Conservation (phyloP, 2,113 vertebrate genomes). For the Carlito syrichta region DNA sequence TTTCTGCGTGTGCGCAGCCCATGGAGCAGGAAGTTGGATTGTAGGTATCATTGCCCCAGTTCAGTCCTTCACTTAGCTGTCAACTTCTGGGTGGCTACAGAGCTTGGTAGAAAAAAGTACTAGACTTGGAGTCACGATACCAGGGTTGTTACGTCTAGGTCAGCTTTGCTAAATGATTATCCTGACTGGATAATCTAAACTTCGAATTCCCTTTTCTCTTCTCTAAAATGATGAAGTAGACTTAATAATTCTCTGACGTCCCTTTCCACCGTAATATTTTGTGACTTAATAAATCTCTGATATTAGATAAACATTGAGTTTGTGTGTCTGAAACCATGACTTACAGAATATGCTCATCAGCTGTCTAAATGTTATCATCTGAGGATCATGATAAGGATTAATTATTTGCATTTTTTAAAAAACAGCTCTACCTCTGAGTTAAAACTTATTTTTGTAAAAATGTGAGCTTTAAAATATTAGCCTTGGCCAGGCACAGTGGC, state of each 20-base stretch:
- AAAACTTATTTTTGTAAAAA: slow-evolving; percentile 31
- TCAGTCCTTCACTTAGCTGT: background rate
- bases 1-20: background rate
- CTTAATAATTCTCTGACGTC: background rate
- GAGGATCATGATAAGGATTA: background rate
- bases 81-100: background rate
- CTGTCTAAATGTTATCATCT: background rate
- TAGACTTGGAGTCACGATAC: background rate
- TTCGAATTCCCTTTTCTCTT: background rate
- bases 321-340: background rate
- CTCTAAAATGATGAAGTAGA: background rate
- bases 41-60: background rate
- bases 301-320: background rate
- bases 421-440: background rate
- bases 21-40: background rate
- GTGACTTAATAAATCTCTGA: background rate
- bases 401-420: background rate
- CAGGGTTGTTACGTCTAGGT: background rate
- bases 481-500: too few species aligned
- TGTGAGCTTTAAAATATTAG: background rate
- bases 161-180: background rate
- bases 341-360: background rate
- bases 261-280: background rate
- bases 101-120: background rate
- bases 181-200: background rate